These are phyloP conservation scores for Troides aeacus DNA, from an alignment of 2,888 invertebrate species.

Conservation along the genomic window DNA sequence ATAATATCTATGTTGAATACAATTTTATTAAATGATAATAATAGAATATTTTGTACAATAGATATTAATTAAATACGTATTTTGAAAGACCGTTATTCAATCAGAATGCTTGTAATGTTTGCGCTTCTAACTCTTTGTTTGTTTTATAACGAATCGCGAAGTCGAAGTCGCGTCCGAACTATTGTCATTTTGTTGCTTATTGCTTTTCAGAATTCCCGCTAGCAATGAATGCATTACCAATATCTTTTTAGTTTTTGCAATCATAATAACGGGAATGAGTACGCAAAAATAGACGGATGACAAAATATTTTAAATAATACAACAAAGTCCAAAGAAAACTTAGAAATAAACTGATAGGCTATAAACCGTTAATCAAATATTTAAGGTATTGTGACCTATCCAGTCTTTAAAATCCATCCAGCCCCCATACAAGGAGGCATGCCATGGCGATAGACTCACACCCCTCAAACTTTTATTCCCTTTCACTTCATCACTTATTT, in stretches of 20 bases:
- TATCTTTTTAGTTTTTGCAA: neutral
- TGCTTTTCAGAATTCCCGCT: neutral
- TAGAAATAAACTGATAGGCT: too few relatives aligned
- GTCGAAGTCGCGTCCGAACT: constrained; percentile 29
- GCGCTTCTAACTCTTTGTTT: constrained; percentile 27
- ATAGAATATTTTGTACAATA: neutral
- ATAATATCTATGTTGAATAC: neutral
- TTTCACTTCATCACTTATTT: too few relatives aligned
- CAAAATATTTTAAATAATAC: too few relatives aligned
- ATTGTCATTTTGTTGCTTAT: constrained; percentile 25
- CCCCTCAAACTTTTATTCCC: too few relatives aligned
- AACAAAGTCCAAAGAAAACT: too few relatives aligned
- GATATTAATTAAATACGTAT: too few relatives aligned
- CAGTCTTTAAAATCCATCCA: too few relatives aligned
- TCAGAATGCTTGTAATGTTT: constrained; percentile 15
- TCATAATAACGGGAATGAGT: constrained; percentile 6
- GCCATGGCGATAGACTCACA: too few relatives aligned
- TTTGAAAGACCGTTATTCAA: neutral
- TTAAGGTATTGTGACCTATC: too few relatives aligned
- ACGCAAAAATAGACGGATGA: constrained; percentile 4
- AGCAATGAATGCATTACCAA: neutral
- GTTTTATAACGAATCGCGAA: constrained; percentile 23
- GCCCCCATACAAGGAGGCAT: too few relatives aligned
- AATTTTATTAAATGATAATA: neutral
- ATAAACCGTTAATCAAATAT: too few relatives aligned